phyloP scores from a whole-genome alignment of 2,797 vertebrate species.

The Zenarchopterus dispar region DNA sequence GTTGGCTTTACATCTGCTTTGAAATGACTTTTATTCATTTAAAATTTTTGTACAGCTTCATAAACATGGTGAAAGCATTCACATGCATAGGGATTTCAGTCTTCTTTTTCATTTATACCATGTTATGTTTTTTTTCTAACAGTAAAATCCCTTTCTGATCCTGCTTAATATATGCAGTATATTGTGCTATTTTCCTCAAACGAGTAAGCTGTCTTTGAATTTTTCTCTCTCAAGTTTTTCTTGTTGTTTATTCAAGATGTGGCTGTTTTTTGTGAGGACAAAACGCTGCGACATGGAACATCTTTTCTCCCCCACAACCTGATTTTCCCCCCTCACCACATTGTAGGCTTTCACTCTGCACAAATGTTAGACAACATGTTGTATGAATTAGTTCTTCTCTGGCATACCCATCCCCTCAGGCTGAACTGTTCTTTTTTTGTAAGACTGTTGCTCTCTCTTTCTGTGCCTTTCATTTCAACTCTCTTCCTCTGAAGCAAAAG shows the following conservation, averaged over 20 bases:
- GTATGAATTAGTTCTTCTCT: conserved; percentile 8
- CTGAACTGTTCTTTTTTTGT: conserved; percentile 30
- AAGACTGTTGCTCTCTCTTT: conserved; percentile 26
- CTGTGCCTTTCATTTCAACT: conserved; percentile 11
- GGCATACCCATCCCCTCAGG: background rate
- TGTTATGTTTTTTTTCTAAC: too few species aligned
- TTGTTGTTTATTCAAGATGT: background rate
- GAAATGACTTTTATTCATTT: too few species aligned
- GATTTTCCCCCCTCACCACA: conserved; percentile 6
- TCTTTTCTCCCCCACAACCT: background rate
- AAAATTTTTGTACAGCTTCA: too few species aligned
- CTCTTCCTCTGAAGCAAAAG: conserved; percentile 22
- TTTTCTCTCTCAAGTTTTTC: background rate
- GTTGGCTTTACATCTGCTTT: too few species aligned
- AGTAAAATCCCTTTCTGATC: too few species aligned
- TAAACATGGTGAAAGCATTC: too few species aligned
- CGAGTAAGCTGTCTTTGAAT: background rate
- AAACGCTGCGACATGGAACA: background rate
- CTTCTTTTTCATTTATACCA: too few species aligned
- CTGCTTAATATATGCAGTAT: too few species aligned
- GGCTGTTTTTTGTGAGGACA: conserved; percentile 1
- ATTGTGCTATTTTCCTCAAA: background rate
- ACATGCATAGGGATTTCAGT: too few species aligned
- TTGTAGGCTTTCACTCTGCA: background rate
- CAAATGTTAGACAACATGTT: conserved; percentile 16